A percentile compares a stretch with the other conserved stretches of the same genome.
Conservation (phyloP, 2,113 vertebrate genomes). For the Forbesichthys agassizii region DNA sequence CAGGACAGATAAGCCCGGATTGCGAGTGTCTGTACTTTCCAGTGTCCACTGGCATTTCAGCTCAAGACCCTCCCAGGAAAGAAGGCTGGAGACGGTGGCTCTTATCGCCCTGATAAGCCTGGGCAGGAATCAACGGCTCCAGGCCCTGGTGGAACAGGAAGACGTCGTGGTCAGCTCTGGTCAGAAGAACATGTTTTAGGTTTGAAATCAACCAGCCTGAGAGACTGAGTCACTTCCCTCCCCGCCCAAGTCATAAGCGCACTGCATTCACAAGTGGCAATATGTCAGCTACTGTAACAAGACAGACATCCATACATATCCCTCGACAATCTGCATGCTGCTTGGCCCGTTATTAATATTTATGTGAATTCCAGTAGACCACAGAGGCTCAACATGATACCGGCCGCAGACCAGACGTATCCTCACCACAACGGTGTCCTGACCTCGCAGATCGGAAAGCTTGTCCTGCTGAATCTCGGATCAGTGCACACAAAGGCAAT, state of each 20-base stretch:
- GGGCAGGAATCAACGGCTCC: conserved; percentile 49
- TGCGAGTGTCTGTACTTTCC: conserved; percentile 46
- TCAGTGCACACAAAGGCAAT: conserved; percentile 12
- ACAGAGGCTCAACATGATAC: neutral
- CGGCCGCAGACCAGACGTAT: too few relatives aligned
- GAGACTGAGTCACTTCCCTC: neutral
- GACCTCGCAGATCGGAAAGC: conserved; percentile 1
- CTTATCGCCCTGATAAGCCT: conserved; percentile 68
- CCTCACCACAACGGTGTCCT: neutral
- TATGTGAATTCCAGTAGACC: conserved; percentile 6
- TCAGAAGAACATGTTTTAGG: neutral
- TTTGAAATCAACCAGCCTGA: neutral
- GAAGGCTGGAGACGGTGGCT: conserved; percentile 35
- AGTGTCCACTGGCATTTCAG: conserved; percentile 11
- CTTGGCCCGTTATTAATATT: neutral
- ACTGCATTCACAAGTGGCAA: neutral
- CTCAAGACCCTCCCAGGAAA: conserved; percentile 33
- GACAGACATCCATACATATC: neutral
- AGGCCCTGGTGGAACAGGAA: conserved; percentile 42
- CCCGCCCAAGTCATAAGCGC: neutral
- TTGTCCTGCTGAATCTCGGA: conserved; percentile 11
- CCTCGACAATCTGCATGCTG: neutral
- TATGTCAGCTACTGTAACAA: neutral
- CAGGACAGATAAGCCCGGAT: conserved; percentile 64
- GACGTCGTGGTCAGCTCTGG: conserved; percentile 27